phyloP scores from a whole-genome alignment of 2,888 invertebrate genomes.

The Baronia brevicornis region DNA sequence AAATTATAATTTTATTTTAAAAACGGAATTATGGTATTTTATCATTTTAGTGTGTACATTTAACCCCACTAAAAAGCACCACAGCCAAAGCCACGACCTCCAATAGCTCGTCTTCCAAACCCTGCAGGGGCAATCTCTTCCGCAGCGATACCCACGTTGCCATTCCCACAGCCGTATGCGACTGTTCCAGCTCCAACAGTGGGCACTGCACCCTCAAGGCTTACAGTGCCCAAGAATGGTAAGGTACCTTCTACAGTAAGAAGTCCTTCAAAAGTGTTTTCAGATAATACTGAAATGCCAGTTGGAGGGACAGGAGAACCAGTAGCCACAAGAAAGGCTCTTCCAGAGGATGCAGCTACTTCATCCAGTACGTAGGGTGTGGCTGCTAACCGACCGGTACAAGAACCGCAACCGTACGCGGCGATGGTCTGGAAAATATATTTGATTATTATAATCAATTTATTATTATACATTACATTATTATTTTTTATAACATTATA shows the following conservation, averaged over 20 bases:
- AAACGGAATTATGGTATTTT: too few species aligned
- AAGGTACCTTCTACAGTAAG: conserved; percentile 15
- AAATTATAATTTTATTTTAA: too few species aligned
- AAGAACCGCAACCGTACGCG: too few species aligned
- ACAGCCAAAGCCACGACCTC: conserved; percentile 13
- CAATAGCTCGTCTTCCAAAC: conserved; percentile 4
- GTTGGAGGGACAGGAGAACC: conserved; percentile 31
- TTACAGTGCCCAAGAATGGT: conserved; percentile 34
- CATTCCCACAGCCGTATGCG: conserved; percentile 37
- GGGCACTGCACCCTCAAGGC: conserved; percentile 30
- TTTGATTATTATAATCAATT: too few species aligned
- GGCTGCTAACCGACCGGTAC: too few species aligned
- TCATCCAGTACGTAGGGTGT: too few species aligned
- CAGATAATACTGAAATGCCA: conserved; percentile 32
- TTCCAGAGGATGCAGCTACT: too few species aligned
- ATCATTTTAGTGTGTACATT: too few species aligned
- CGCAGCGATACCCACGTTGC: conserved; percentile 31
- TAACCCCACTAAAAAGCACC: conserved; percentile 3
- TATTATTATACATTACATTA: too few species aligned
- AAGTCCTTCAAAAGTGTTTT: conserved; percentile 27
- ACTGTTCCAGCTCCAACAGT: conserved; percentile 33
- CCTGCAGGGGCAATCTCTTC: conserved; percentile 19
- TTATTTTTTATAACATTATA: too few species aligned
- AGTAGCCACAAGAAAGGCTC: conserved; percentile 21
- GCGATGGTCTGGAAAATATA: too few species aligned